A percentile compares a stretch with the other conserved stretches of the same genome.
phyloP scores from a whole-genome alignment of 2,113 vertebrate species.

The Atherinomorus stipes region DNA sequence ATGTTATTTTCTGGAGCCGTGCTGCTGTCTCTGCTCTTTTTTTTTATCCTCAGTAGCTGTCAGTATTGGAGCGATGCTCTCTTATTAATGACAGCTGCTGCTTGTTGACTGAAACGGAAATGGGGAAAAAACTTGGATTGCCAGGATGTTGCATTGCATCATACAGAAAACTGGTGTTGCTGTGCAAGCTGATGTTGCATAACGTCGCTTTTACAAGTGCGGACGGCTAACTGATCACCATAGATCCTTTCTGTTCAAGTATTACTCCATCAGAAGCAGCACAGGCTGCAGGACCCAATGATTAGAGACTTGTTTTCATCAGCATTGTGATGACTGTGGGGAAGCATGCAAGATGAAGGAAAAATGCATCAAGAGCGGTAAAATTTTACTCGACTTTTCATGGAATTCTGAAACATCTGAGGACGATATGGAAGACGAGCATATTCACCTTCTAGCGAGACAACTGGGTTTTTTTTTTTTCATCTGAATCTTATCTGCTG shows the following conservation, averaged over 20 bases:
- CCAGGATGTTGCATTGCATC: too few relatives aligned
- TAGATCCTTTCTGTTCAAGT: conserved; percentile 1
- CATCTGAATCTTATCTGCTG: conserved; percentile 16
- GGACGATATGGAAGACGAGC: too few relatives aligned
- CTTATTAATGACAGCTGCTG: too few relatives aligned
- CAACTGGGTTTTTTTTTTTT: neutral
- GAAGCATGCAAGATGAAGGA: neutral
- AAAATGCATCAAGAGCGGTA: neutral
- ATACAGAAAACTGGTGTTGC: too few relatives aligned
- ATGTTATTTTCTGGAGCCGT: too few relatives aligned
- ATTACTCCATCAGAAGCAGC: conserved; percentile 1
- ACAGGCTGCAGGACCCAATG: neutral
- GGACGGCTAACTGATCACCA: neutral
- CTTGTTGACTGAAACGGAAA: too few relatives aligned
- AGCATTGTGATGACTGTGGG: neutral
- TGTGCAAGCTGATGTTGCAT: conserved; percentile 1
- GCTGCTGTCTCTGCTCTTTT: too few relatives aligned
- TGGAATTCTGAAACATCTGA: neutral
- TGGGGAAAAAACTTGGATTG: too few relatives aligned
- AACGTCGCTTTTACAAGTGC: neutral
- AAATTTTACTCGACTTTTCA: neutral
- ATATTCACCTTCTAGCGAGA: neutral
- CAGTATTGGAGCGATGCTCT: too few relatives aligned
- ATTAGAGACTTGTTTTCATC: neutral
- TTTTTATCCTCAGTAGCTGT: too few relatives aligned